These are phyloP conservation scores for Nomada ferruginata DNA, from an alignment of 2,888 invertebrate species.

Conservation along the genomic window DNA sequence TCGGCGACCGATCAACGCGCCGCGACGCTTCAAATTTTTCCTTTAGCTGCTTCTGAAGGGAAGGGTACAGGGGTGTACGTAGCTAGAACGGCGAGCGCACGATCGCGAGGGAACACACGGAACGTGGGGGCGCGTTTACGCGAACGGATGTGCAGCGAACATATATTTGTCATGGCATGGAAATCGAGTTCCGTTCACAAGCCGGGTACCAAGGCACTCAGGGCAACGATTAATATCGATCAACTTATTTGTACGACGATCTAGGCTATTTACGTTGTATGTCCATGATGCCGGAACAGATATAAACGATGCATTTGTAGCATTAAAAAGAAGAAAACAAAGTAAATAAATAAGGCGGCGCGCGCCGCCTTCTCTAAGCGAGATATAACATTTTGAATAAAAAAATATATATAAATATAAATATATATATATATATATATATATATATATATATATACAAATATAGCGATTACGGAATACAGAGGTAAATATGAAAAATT, in stretches of 20 bases:
- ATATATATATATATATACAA: slow-evolving; percentile 27
- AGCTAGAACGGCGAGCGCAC: not conserved
- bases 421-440: slow-evolving; percentile 24
- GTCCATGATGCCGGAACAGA: slow-evolving; percentile 68
- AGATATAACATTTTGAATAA: slow-evolving; percentile 53
- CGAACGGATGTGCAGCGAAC: slow-evolving; percentile 16
- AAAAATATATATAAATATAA: slow-evolving; percentile 33
- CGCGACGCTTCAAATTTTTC: slow-evolving; percentile 54
- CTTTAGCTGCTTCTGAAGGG: slow-evolving; percentile 56
- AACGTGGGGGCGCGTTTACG: slow-evolving; percentile 5
- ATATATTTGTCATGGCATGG: slow-evolving; percentile 49
- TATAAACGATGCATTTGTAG: slow-evolving; percentile 62
- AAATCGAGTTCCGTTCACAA: slow-evolving; percentile 71
- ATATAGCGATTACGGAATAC: slow-evolving; percentile 52
- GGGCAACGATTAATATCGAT: slow-evolving; percentile 79
- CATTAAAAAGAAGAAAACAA: slow-evolving; percentile 47
- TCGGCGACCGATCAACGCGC: slow-evolving; percentile 47
- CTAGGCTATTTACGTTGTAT: slow-evolving; percentile 76
- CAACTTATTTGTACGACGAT: slow-evolving; percentile 78
- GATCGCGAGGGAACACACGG: not conserved
- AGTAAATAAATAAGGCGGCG: slow-evolving; percentile 49
- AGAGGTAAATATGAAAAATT: slow-evolving; percentile 36
- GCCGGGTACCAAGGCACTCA: slow-evolving; percentile 80
- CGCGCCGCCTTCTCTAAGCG: slow-evolving; percentile 47
- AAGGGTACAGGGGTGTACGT: not conserved